These are phyloP conservation scores for Notothenia rossii DNA, from an alignment of 2,113 vertebrate species.

Conservation along the genomic window DNA sequence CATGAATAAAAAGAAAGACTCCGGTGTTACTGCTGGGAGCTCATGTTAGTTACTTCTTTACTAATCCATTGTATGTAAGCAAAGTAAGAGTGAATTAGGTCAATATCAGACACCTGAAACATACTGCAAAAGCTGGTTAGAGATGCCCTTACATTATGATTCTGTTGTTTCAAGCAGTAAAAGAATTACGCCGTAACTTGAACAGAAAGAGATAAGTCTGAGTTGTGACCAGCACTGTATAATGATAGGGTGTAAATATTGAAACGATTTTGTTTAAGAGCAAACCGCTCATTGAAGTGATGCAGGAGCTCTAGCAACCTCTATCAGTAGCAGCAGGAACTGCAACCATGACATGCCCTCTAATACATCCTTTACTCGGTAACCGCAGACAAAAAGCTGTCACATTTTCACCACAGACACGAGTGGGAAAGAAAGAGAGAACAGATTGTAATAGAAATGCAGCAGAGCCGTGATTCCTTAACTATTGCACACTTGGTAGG, in stretches of 20 bases:
- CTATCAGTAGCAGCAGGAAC: neutral
- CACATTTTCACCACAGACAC: neutral
- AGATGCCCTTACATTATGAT: neutral
- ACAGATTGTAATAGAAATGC: no score
- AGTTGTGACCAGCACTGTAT: neutral
- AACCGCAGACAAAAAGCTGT: neutral
- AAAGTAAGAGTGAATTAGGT: neutral
- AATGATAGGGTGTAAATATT: no score
- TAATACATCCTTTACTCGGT: neutral
- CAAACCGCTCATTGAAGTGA: neutral
- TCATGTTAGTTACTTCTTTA: neutral
- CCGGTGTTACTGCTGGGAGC: neutral
- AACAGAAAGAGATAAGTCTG: neutral
- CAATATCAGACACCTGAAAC: constrained; percentile 14
- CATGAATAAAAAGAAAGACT: neutral
- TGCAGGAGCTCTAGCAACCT: neutral
- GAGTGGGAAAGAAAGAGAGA: no score
- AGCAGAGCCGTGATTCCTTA: no score
- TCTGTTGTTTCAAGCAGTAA: neutral
- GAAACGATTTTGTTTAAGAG: neutral
- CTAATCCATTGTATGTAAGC: neutral
- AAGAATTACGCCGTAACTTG: neutral
- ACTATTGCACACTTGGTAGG: no score
- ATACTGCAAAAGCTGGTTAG: neutral
- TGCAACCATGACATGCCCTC: neutral